Conservation (phyloP, 2,113 vertebrate genomes). For the Pavo muticus region DNA sequence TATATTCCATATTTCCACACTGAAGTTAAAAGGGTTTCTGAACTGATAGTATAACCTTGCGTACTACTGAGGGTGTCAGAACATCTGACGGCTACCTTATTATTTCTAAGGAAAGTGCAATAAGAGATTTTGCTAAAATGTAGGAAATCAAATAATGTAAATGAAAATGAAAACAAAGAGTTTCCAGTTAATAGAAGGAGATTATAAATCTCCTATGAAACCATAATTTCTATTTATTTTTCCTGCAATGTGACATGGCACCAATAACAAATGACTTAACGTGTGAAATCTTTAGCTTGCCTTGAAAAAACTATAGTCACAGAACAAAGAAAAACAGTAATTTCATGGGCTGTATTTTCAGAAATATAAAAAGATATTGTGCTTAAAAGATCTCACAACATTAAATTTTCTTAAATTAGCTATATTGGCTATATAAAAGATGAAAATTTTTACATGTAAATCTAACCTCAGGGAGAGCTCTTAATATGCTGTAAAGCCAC, state of each 20-base stretch:
- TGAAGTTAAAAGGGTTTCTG: neutral
- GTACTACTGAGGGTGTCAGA: neutral
- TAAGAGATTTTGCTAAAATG: neutral
- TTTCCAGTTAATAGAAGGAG: neutral
- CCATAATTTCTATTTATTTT: slow-evolving; percentile 12
- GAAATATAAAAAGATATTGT: neutral
- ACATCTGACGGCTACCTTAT: neutral
- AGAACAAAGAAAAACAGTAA: neutral
- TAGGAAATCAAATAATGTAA: slow-evolving; percentile 13
- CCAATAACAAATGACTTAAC: neutral
- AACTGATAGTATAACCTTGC: neutral
- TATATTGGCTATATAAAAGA: neutral
- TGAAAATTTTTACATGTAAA: neutral
- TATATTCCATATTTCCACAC: neutral
- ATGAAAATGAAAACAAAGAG: slow-evolving; percentile 9
- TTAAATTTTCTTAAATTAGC: neutral
- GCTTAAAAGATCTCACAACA: neutral
- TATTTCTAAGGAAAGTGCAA: neutral
- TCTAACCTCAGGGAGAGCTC: neutral
- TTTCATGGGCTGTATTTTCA: neutral
- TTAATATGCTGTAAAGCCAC: slow-evolving; percentile 4
- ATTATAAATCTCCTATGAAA: slow-evolving; percentile 5
- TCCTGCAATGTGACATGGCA: neutral
- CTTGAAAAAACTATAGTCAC: neutral
- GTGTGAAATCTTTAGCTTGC: neutral